Percentiles rank a stretch among this genome's conserved stretches.
Conservation (phyloP, 2,888 invertebrate genomes). For the Leucophora obtusa region DNA sequence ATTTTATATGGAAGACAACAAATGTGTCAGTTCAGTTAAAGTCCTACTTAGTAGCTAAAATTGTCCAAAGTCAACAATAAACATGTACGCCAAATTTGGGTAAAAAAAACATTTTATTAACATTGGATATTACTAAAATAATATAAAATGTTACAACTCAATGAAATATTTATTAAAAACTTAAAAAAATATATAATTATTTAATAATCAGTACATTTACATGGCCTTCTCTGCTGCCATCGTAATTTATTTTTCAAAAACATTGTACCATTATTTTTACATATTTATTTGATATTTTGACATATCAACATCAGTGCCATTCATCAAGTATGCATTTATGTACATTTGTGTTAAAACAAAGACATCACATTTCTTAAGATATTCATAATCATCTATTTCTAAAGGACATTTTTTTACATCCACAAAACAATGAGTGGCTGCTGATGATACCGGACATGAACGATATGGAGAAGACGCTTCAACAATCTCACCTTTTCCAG, state of each 20-base stretch:
- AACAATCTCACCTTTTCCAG: constrained; percentile 87
- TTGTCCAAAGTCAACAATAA: too few species aligned
- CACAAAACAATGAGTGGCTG: constrained; percentile 77
- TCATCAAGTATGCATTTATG: constrained; percentile 76
- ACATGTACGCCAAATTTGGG: too few species aligned
- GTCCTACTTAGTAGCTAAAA: too few species aligned
- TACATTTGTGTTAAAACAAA: constrained; percentile 75
- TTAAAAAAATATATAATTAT: background rate
- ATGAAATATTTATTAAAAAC: background rate
- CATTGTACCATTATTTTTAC: constrained; percentile 21
- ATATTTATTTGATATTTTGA: constrained; percentile 69
- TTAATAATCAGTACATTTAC: constrained; percentile 25
- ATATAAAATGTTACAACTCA: background rate
- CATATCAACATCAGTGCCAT: constrained; percentile 73
- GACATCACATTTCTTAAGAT: constrained; percentile 70
- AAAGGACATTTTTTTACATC: constrained; percentile 74
- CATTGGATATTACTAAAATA: background rate
- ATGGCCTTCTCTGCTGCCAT: constrained; percentile 1
- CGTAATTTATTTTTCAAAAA: background rate
- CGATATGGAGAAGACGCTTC: constrained; percentile 77
- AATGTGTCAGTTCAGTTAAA: too few species aligned
- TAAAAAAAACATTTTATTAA: background rate
- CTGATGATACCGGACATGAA: constrained; percentile 57
- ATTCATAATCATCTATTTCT: constrained; percentile 68
- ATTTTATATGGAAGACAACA: too few species aligned